Evolutionary conservation across 2,113 vertebrate genomes (phyloP).

Genomic region (Tragelaphus imberbis): DNA sequence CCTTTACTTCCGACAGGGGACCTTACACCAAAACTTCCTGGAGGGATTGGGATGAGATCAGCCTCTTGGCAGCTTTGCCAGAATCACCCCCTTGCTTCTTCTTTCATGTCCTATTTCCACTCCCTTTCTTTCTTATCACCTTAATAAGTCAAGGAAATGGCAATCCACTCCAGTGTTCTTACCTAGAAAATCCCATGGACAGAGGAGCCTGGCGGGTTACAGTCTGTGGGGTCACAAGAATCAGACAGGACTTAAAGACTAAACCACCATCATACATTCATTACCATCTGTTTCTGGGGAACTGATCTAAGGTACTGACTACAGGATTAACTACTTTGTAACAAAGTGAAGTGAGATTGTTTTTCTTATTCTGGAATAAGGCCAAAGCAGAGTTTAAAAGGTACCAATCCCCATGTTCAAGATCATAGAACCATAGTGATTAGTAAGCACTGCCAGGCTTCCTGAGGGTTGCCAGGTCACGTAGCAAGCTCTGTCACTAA

Average conservation of each 20-base stretch:
- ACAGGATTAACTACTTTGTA: neutral
- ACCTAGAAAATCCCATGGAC: neutral
- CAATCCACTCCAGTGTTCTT: neutral
- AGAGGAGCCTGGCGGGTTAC: neutral
- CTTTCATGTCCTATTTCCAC: neutral
- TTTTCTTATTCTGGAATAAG: neutral
- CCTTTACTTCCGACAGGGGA: neutral
- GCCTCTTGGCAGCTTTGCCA: neutral
- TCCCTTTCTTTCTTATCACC: neutral
- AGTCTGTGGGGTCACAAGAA: neutral
- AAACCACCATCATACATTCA: neutral
- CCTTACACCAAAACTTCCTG: neutral
- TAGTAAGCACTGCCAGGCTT: neutral
- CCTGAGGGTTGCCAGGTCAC: neutral
- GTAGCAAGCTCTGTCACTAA: neutral
- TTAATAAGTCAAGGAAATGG: neutral
- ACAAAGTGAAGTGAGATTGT: neutral
- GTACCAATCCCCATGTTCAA: neutral
- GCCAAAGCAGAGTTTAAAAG: neutral
- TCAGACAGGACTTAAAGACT: neutral
- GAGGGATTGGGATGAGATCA: neutral
- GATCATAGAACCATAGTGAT: neutral
- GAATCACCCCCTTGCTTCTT: neutral
- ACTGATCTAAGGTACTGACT: neutral
- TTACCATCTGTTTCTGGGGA: neutral